Evolutionary conservation across 2,797 vertebrate genomes (phyloP).

Genomic region (Steatocranus sp.): DNA sequence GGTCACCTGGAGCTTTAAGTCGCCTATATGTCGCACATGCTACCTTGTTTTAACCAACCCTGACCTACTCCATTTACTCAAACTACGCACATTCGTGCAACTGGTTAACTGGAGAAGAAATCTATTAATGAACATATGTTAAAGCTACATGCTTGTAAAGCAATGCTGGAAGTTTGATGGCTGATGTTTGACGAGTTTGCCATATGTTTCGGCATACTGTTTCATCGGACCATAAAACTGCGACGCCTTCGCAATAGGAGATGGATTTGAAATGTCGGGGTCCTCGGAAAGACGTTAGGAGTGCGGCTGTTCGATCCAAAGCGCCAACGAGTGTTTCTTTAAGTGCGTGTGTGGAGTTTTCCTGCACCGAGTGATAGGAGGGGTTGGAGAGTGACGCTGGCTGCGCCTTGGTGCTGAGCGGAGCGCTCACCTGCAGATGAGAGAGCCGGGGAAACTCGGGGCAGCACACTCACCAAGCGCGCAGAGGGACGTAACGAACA

Average conservation of each 20-base stretch:
- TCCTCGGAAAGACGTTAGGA: not conserved
- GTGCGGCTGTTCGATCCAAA: not conserved
- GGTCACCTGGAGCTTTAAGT: not conserved
- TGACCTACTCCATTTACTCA: not conserved
- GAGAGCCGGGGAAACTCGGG: constrained; percentile 71
- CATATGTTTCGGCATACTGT: not conserved
- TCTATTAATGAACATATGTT: not conserved
- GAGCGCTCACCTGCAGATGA: constrained; percentile 87
- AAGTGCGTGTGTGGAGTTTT: constrained; percentile 73
- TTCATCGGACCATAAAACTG: not conserved
- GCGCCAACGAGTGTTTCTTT: constrained; percentile 73
- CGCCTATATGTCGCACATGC: not conserved
- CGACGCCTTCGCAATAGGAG: not conserved
- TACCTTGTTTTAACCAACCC: not conserved
- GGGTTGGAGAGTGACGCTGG: constrained; percentile 75
- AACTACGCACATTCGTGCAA: not conserved
- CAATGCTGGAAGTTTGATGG: not conserved
- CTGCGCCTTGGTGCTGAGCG: constrained; percentile 79
- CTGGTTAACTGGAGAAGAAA: not conserved
- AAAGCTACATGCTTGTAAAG: not conserved
- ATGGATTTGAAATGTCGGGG: not conserved
- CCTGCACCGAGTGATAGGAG: constrained; percentile 71
- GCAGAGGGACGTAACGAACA: constrained; percentile 35
- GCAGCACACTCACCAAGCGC: constrained; percentile 54
- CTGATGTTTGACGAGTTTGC: not conserved